Base-by-base conservation (phyloP, 2,113 vertebrate genomes). In the Megaptera novaeangliae region DNA sequence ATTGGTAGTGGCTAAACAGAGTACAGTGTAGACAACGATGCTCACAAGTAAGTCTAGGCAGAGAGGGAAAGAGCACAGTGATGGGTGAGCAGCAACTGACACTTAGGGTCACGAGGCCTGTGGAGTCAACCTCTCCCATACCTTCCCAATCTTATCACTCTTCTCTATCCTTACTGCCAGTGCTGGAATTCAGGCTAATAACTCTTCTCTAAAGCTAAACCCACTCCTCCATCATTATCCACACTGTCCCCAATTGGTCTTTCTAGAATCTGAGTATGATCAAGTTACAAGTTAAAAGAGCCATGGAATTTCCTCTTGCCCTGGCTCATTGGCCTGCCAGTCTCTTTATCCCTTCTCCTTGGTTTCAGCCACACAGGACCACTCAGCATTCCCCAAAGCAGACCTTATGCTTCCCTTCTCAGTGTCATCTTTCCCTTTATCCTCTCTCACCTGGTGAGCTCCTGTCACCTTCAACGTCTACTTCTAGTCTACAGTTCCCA, bases 91-190 rank as follows among this genome's bases (percentile, higher is more conserved):
- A 2, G 36, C 36, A 31, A 27, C 41, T 8, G 12, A 29, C 34
- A 3, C 0, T 4, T 7, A 23, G 0, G 18, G 9, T 10, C 44
- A 15, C 0, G 1, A 29, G 36, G 27, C 8, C 49, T 23, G 2
- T 44, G 46, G 6, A 29, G 6, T n/a, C 21, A 6, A 44, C 18
- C 21, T 49, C 34, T 12, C 29, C 46, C 18, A 0, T 6, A 18
- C 29, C 10, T 61, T 80, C 34, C 44, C 14, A 6, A 0, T 11
- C 21, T 8, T 13, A 5, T 21, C 17, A 2, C 3, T 20, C 8
- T 34, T n/a, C 57, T 41, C 57, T 31, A 0, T 72, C 68, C 15
- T 59, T 36, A 78, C 6, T 57, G 46, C 2, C 57, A n/a, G 8
- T 3, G 2, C 21, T 44, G 13, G 18, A 12, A 44, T 7, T 49